A percentile compares a stretch with the other conserved stretches of the same genome.
Evolutionary conservation across 2,113 vertebrate genomes (phyloP).

Genomic region (Amphiprion percula): DNA sequence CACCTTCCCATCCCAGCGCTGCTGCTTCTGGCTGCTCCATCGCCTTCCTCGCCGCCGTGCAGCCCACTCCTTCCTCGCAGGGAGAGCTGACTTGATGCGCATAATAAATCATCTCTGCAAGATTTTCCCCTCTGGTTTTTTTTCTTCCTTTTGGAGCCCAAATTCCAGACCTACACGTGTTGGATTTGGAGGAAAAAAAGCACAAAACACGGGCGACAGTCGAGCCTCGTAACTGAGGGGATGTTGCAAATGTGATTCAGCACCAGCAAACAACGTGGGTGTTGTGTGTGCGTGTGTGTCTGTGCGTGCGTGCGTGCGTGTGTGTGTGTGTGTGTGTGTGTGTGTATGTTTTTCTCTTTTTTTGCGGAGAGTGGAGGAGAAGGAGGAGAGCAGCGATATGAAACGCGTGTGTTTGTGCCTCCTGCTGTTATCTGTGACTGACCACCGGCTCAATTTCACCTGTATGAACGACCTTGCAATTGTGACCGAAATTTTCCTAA

Average conservation of each 20-base stretch:
- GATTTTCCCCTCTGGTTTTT: conserved; percentile 4
- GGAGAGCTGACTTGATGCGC: conserved; percentile 73
- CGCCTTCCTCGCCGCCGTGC: conserved; percentile 50
- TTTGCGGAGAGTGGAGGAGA: conserved; percentile 65
- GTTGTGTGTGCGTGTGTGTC: conserved; percentile 56
- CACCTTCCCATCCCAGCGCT: conserved; percentile 64
- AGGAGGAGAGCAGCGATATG: conserved; percentile 67
- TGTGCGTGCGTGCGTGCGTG: conserved; percentile 6
- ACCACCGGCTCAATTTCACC: conserved; percentile 71
- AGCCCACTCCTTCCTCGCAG: conserved; percentile 55
- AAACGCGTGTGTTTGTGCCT: conserved; percentile 67
- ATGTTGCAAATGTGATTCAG: conserved; percentile 73
- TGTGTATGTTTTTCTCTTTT: conserved; percentile 11
- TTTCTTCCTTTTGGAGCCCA: conserved; percentile 18
- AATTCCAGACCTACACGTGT: conserved; percentile 45
- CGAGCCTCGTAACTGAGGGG: conserved; percentile 42
- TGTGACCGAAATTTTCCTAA: conserved; percentile 61
- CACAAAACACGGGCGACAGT: conserved; percentile 44
- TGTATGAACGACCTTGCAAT: conserved; percentile 77
- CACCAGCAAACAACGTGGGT: conserved; percentile 79
- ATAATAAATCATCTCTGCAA: conserved; percentile 68
- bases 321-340: conserved; percentile 6
- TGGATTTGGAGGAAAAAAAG: conserved; percentile 35
- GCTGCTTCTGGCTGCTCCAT: conserved; percentile 53
- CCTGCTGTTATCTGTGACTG: conserved; percentile 58